Evolutionary conservation across 2,888 invertebrate genomes (phyloP), one percentile per base, ranked within the genome.

Genomic region (Zygothrica quintamaculata): DNA sequence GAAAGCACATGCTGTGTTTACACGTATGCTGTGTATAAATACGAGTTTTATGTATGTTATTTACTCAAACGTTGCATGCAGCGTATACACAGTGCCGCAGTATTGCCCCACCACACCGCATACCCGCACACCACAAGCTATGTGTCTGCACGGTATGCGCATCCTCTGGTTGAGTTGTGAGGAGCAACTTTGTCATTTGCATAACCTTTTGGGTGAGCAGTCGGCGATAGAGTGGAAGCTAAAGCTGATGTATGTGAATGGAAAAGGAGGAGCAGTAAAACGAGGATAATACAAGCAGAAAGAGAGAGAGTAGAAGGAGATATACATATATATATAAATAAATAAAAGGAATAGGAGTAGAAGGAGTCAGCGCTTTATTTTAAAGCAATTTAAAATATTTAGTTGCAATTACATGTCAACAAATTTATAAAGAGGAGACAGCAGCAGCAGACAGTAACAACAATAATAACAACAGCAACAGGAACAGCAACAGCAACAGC

Each of bases 321-420:
- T 16, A n/a, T n/a, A n/a, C n/a, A n/a, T n/a, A n/a, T n/a, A n/a
- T n/a, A n/a, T n/a, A n/a, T n/a, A n/a, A n/a, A n/a, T n/a, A n/a
- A n/a, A n/a, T n/a, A 29, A 16, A 6, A 13, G n/a, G 42, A 7
- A 46, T n/a, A 7, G 15, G 11, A 18, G 39, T 3, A 18, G 13
- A 34, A 11, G 48, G 31, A 31, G 31, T 1, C 9, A 57, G 46
- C 58, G 74, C 81, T 88, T 88, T 81, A 88, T 84, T 88, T 88
- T 87, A 84, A 84, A 87, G 82, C 82, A 81, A 87, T 87, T 78
- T 85, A 80, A 85, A 88, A 85, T 85, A 88, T 88, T 85, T 85
- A 85, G 81, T 87, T 81, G 77, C 88, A 88, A 84, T 85, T 88
- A 84, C 76, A 84, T 87, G 77, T 88, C 81, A 86, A 88, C 84